These are phyloP conservation scores for Cheilosia scutellata DNA, from an alignment of 2,888 invertebrate species.

Conservation along the genomic window DNA sequence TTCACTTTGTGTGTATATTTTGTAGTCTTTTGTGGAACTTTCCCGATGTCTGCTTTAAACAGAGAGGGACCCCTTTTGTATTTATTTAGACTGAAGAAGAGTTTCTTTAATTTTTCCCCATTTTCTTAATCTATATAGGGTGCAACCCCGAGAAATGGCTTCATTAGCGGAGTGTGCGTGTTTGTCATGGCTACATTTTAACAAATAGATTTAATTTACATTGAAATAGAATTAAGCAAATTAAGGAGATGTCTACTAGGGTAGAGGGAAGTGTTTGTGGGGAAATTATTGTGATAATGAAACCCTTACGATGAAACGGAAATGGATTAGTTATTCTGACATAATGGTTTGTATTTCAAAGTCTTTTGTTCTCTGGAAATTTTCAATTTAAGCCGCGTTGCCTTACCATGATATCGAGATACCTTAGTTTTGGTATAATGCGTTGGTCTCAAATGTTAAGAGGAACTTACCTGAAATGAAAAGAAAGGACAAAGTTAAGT, in stretches of 20 bases:
- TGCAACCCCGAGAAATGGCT: constrained; percentile 52
- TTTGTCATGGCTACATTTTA: constrained; percentile 46
- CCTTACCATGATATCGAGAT: too few species aligned
- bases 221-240: constrained; percentile 66
- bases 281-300: constrained; percentile 8
- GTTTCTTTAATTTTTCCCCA: constrained; percentile 12
- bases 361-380: too few species aligned
- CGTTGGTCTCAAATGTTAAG: too few species aligned
- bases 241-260: constrained; percentile 4
- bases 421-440: too few species aligned
- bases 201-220: constrained; percentile 66
- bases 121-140: constrained; percentile 10
- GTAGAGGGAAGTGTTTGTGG: neutral
- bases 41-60: constrained; percentile 38
- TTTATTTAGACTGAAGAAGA: constrained; percentile 51
- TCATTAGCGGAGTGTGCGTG: constrained; percentile 21
- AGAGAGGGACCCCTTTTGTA: constrained; percentile 9
- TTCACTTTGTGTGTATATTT: constrained; percentile 51
- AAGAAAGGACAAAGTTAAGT: too few species aligned
- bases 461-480: too few species aligned
- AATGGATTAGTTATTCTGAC: too few species aligned
- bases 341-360: too few species aligned
- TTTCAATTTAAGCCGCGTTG: too few species aligned
- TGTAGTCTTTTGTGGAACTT: constrained; percentile 54
- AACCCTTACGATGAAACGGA: neutral